These are phyloP conservation scores for Myotis planiceps DNA, from an alignment of 2,797 vertebrate species.

Conservation along the genomic window DNA sequence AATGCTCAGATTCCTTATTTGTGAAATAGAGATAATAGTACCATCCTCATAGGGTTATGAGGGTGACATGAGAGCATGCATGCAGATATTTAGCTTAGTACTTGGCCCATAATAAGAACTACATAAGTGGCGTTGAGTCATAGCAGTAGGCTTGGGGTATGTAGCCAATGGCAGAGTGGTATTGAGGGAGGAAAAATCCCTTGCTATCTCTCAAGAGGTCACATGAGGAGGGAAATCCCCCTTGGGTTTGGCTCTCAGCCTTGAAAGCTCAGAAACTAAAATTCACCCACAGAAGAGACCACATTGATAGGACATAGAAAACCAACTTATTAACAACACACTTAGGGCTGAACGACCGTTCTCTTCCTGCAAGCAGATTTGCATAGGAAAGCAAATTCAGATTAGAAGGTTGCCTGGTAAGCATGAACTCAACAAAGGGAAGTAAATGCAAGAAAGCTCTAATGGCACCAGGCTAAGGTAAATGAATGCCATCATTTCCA, in stretches of 20 bases:
- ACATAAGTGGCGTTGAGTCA: neutral
- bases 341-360: neutral
- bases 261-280: neutral
- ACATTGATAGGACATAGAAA: neutral
- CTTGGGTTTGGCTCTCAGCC: neutral
- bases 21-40: neutral
- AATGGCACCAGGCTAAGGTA: neutral
- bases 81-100: neutral
- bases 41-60: neutral
- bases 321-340: neutral
- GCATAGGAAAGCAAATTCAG: neutral
- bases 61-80: neutral
- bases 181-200: neutral
- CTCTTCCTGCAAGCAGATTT: neutral
- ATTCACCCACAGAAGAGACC: neutral
- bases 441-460: neutral
- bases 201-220: neutral
- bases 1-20: neutral
- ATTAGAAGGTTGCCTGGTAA: neutral
- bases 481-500: neutral
- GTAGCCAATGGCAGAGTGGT: neutral
- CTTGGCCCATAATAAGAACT: neutral
- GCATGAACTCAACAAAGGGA: neutral
- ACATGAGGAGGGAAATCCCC: neutral
- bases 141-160: neutral